phyloP scores from a whole-genome alignment of 2,113 vertebrate genomes.

The Cettia cetti region DNA sequence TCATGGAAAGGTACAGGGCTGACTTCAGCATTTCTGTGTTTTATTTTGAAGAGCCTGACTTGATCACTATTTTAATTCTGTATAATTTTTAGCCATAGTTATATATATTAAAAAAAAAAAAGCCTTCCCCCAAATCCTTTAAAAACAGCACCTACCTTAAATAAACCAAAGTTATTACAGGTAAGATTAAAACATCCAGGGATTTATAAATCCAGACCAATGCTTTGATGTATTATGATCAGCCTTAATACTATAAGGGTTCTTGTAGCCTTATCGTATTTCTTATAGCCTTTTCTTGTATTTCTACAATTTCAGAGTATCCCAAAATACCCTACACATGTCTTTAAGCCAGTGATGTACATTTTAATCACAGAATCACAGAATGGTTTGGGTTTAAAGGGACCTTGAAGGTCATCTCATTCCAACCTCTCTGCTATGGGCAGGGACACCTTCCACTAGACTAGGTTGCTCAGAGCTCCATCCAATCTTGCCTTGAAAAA shows the following conservation, averaged over 20 bases:
- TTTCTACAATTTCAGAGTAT: neutral
- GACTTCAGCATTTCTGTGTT: neutral
- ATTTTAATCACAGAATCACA: neutral
- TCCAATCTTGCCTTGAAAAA: neutral
- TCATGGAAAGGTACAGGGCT: neutral
- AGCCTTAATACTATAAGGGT: neutral
- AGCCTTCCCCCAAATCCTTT: neutral
- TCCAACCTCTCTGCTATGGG: neutral
- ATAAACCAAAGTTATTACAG: neutral
- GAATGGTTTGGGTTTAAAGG: neutral
- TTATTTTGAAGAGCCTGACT: neutral
- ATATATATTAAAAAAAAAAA: no score
- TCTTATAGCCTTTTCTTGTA: neutral
- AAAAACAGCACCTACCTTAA: neutral
- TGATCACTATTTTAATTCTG: neutral
- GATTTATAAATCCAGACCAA: neutral
- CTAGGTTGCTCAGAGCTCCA: neutral
- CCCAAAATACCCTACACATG: neutral
- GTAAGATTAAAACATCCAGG: neutral
- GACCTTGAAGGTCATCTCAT: neutral
- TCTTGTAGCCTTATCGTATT: neutral
- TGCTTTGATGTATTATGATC: neutral
- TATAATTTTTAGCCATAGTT: neutral
- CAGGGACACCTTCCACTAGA: neutral
- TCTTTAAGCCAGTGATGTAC: neutral